phyloP scores from a whole-genome alignment of 2,113 vertebrate genomes.

The Pluvialis apricaria region DNA sequence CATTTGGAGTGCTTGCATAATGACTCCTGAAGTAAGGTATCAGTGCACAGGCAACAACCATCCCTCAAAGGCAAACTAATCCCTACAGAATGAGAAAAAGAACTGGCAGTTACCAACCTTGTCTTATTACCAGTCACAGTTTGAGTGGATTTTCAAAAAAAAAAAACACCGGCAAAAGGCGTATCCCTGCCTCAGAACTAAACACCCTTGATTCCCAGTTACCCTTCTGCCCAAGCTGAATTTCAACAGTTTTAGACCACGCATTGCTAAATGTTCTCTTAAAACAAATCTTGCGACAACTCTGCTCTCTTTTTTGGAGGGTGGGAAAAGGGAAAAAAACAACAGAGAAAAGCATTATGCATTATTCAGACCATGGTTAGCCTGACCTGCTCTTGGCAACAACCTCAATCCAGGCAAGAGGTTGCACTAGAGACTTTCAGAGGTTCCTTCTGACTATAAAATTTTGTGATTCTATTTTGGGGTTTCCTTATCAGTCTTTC shows the following conservation, averaged over 20 bases:
- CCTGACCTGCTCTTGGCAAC: background rate
- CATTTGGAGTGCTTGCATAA: background rate
- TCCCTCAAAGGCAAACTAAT: constrained; percentile 9
- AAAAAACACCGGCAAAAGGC: background rate
- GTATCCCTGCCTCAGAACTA: background rate
- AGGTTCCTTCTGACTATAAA: background rate
- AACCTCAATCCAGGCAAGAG: background rate
- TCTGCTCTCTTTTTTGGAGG: background rate
- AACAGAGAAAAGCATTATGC: background rate
- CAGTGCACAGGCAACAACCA: background rate
- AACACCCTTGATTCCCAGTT: background rate
- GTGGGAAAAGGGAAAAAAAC: background rate
- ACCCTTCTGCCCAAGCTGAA: background rate
- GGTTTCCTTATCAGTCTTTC: background rate
- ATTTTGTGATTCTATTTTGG: background rate
- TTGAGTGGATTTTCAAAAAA: background rate
- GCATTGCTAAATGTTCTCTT: background rate
- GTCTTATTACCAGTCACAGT: background rate
- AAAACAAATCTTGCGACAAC: background rate
- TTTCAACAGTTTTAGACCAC: background rate
- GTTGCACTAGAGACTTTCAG: background rate
- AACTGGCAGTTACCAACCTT: background rate
- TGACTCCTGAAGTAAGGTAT: background rate
- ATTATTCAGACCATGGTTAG: background rate
- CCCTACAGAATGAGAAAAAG: background rate